Base-by-base conservation (phyloP, 1,140 invertebrate genomes). In the Brachionus paranguensis region DNA sequence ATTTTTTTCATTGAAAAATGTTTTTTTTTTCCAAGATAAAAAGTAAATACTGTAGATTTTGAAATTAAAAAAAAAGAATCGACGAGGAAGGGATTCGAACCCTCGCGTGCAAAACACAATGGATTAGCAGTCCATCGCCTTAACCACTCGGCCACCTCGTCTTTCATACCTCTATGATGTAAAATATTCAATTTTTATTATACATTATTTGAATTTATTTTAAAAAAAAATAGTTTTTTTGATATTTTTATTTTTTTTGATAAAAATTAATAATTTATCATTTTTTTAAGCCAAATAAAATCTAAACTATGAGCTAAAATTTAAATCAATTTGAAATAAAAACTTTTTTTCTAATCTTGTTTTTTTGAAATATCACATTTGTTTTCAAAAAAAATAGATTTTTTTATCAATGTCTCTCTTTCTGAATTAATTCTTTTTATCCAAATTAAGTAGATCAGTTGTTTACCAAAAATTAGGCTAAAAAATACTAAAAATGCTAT, bases 61-160 rank as follows among this genome's bases (percentile, higher is more conserved):
- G 29, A 12, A 37, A 29, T 68, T 68, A 10, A 68, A n/a, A 68
- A 65, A 37, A 68, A 68, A 68, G 33, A 68, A 29, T 68, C 64
- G 64, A 68, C 64, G 64, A 68, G 64, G 64, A 68, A 68, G 64
- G 64, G 64, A 68, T 68, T 68, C 64, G 64, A 68, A 68, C 64
- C 45, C 45, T 47, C 45, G 17, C 29, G 33, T 33, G 17, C 70
- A 74, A 47, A 33, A 74, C 70, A 37, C 17, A 24, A 74, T 74
- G 70, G 70, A 20, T 68, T 68, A 68, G 64, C 70, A 33, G 70
- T 74, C 70, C 70, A 74, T 74, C 70, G 70, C 70, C 70, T 74
- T 74, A 74, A 74, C 70, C 70, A 74, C 70, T 74, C 70, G 70
- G 70, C 70, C 70, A 74, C 70, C 70, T 74, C 70, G 70, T 74